These are phyloP conservation scores for Poecilia gillii DNA, from an alignment of 2,797 vertebrate genomes.

Conservation along the genomic window DNA sequence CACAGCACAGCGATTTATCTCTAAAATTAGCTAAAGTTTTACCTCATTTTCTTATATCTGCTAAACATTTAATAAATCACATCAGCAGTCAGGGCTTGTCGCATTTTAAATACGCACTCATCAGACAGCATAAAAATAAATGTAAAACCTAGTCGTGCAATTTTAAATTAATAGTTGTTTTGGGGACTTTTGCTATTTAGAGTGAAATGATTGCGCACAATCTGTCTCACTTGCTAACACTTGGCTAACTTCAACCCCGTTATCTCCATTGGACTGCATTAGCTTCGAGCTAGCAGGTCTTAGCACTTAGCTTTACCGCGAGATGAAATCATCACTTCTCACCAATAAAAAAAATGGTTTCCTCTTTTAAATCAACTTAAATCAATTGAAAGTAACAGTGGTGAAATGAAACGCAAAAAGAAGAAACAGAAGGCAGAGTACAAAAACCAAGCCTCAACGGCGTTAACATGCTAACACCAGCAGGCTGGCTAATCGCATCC, in stretches of 20 bases:
- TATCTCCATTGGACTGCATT: not conserved
- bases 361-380: not conserved
- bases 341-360: not conserved
- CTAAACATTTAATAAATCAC: not conserved
- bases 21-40: not conserved
- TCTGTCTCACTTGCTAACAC: slow-evolving; percentile 28
- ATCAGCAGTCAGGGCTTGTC: not conserved
- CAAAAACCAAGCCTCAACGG: not conserved
- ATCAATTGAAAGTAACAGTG: accelerated
- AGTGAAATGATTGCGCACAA: slow-evolving; percentile 8
- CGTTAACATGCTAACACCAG: slow-evolving; percentile 46
- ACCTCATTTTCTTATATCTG: not conserved
- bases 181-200: not conserved
- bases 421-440: not conserved
- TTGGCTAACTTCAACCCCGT: slow-evolving; percentile 16
- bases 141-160: not conserved
- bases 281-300: slow-evolving; percentile 29
- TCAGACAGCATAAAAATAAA: not conserved
- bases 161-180: not conserved
- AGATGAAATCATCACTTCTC: not conserved
- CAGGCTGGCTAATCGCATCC: slow-evolving; percentile 33
- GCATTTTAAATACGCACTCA: not conserved
- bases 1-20: not conserved
- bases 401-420: not conserved
- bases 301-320: slow-evolving; percentile 16